Percentiles rank a stretch among this genome's conserved stretches.
These are phyloP conservation scores for Euzophera pinguis DNA, from an alignment of 2,888 invertebrate species.

Conservation along the genomic window DNA sequence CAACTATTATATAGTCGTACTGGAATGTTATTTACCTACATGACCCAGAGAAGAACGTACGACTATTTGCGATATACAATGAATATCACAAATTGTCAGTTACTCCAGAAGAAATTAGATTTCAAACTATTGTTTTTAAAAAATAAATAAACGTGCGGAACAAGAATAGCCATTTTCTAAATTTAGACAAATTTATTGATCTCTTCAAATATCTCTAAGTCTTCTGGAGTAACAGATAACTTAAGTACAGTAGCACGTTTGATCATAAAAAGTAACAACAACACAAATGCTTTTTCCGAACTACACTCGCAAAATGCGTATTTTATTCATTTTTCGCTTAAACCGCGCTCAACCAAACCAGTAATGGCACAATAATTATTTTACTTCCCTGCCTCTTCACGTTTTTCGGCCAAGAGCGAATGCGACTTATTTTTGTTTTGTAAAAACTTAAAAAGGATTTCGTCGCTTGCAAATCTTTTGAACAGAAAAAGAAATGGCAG, in stretches of 20 bases:
- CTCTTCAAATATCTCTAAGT: not conserved
- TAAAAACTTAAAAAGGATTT: conserved; percentile 8
- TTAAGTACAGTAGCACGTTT: not conserved
- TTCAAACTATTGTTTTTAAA: too few relatives aligned
- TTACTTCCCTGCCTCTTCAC: conserved; percentile 9
- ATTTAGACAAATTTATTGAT: too few relatives aligned
- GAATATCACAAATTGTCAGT: too few relatives aligned
- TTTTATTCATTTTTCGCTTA: conserved; percentile 3
- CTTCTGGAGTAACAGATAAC: not conserved
- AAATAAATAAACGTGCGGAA: too few relatives aligned
- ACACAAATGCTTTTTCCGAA: not conserved
- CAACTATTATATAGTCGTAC: too few relatives aligned
- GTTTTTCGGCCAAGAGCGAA: not conserved
- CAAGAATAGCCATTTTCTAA: too few relatives aligned
- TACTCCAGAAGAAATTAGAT: too few relatives aligned
- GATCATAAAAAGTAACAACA: not conserved
- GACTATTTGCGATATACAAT: too few relatives aligned
- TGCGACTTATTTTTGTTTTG: conserved; percentile 2
- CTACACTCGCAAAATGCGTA: not conserved
- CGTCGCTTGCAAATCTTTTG: conserved; percentile 6
- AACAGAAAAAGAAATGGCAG: conserved; percentile 8
- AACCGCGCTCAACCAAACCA: conserved; percentile 2
- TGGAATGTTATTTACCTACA: too few relatives aligned
- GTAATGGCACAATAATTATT: conserved; percentile 10
- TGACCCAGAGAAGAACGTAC: too few relatives aligned